Base-by-base conservation (phyloP, 53 echinoderm and acorn worm genomes). In the Actinopyga echinites region DNA sequence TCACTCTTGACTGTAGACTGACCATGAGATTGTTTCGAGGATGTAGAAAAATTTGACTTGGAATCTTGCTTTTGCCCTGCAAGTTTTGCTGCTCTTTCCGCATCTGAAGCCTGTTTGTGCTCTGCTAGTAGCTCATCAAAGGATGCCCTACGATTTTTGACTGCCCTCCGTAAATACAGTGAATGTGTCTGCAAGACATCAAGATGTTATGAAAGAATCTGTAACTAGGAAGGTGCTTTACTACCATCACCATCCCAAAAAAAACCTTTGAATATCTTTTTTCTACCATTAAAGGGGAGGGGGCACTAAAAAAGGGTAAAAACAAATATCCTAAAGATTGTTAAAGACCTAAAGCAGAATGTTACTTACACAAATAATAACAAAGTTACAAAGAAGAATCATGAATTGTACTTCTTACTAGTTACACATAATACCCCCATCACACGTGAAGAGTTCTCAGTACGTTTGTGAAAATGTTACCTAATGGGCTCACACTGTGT, bases 121-220 rank as follows among this genome's bases (percentile, higher is more conserved):
- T 92, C 99, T 2, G 94, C 95, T 2, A 99, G 88, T 15, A 99
- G 94, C 30, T 94, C 90, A 52, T 99, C 92, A 53, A 99, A 92
- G 22, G 99, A 87, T 58, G 92, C 88, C 75, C 89, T 79, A n/a
- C 99, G 64, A 7, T 91, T 94, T 56, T 90, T 80, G 31, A 99
- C 92, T 1, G 90, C 91, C 81, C 99, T 88, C 89, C 99, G 80
- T 68, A 99, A 38, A 31, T 92, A 92, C 65, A 99, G 85, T 23
- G 95, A 90, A 56, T 95, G 99, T 64, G 99, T 99, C 99, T 99
- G 91, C 19, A 13, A 69, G 49, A 49, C 15, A 13, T 15, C 3
- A 49, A 1, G 49, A 49, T 49, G 17, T 49, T 49, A 17, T 15
- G 0, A 49, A 49, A 2, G 17, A 77, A 17, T 28, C 9, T 21